Evolutionary conservation across 2,888 invertebrate species (phyloP).

Genomic region (Rhamphomyia laevipes): DNA sequence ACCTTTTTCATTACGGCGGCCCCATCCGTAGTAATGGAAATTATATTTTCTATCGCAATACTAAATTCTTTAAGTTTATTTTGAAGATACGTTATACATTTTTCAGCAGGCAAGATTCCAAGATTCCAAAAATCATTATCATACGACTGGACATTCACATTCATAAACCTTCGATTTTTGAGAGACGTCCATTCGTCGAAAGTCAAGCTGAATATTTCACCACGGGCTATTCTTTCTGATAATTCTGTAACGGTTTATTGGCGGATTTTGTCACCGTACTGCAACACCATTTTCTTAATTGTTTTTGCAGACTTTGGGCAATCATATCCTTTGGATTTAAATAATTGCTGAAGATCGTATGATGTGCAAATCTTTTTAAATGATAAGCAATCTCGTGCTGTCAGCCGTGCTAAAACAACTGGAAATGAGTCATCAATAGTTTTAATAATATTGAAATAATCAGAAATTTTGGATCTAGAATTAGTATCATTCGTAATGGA

Average conservation of each 20-base stretch:
- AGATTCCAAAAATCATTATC: no score
- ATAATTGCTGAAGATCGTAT: background rate
- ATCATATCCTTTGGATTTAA: background rate
- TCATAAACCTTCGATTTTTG: no score
- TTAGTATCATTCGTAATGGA: background rate
- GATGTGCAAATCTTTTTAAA: slow-evolving; percentile 1
- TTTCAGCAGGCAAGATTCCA: no score
- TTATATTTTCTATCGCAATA: background rate
- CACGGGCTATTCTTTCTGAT: no score
- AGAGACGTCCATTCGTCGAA: no score
- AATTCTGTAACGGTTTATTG: no score
- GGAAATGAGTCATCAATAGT: background rate
- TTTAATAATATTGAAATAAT: slow-evolving; percentile 1
- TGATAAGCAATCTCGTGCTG: slow-evolving; percentile 1
- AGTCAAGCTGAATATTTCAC: no score
- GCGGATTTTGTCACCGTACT: no score
- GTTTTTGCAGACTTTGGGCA: background rate
- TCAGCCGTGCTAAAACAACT: slow-evolving; percentile 1
- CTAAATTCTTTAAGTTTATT: no score
- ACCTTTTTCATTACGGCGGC: no score
- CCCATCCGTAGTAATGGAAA: background rate
- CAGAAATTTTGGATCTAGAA: slow-evolving; percentile 1
- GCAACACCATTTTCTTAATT: background rate
- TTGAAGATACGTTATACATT: no score
- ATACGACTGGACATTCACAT: no score